Conservation (phyloP, 2,888 invertebrate genomes). For the Drosophila ustulata region DNA sequence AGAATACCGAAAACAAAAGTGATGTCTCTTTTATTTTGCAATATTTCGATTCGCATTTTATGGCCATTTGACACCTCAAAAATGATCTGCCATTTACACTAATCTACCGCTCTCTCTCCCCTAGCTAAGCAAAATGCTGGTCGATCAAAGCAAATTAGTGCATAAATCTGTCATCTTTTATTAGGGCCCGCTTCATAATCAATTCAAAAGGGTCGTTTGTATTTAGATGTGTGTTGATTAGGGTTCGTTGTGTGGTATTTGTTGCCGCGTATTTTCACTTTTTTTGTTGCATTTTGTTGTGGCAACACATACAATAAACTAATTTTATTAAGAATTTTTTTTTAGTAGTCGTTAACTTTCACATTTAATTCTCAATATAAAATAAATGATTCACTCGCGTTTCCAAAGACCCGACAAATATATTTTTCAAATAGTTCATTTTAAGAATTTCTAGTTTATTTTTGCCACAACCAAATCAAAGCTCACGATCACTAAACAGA, state of each 20-base stretch:
- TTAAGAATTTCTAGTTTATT: slow-evolving; percentile 20
- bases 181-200: slow-evolving; percentile 19
- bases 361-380: slow-evolving; percentile 23
- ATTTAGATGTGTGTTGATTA: slow-evolving; percentile 22
- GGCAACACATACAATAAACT: slow-evolving; percentile 31
- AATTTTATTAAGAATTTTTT: slow-evolving; percentile 42
- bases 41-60: slow-evolving; percentile 41
- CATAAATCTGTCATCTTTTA: slow-evolving; percentile 56
- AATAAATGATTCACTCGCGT: slow-evolving; percentile 3
- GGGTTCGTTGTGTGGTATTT: slow-evolving; percentile 34
- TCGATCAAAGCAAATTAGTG: slow-evolving; percentile 40
- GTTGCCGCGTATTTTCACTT: slow-evolving; percentile 51
- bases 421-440: background rate
- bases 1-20: slow-evolving; percentile 22
- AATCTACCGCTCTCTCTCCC: slow-evolving; percentile 39
- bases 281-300: slow-evolving; percentile 34
- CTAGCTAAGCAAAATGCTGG: background rate
- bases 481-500: slow-evolving; percentile 1
- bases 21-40: slow-evolving; percentile 36
- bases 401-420: background rate
- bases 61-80: slow-evolving; percentile 42
- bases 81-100: slow-evolving; percentile 27
- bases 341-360: slow-evolving; percentile 40
- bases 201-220: slow-evolving; percentile 54
- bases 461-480: slow-evolving; percentile 3